Conservation (phyloP, 2,113 vertebrate genomes). For the Zosterops lateralis region DNA sequence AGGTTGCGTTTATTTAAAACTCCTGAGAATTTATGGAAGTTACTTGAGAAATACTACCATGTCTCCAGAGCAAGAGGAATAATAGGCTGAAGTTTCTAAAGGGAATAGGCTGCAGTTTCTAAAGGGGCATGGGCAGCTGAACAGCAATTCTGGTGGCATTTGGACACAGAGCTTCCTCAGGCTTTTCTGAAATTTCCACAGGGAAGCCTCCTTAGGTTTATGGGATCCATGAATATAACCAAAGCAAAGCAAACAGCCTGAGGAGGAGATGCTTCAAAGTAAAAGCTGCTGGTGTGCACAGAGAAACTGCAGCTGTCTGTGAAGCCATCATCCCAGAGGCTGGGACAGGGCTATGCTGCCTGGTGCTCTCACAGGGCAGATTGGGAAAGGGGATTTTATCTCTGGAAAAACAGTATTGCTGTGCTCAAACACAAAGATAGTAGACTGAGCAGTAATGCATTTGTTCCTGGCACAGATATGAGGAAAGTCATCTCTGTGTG, state of each 20-base stretch:
- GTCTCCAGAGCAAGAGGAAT: not conserved
- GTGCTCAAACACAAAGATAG: not conserved
- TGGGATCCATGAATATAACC: not conserved
- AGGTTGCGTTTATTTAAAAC: not conserved
- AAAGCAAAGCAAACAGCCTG: not conserved
- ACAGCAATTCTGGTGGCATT: not conserved
- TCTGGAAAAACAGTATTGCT: too few relatives aligned
- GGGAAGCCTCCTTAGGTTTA: not conserved
- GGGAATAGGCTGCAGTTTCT: not conserved
- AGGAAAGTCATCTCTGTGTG: not conserved
- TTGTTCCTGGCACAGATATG: not conserved
- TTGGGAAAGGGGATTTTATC: fast-evolving
- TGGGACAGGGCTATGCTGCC: not conserved
- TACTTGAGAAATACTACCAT: not conserved
- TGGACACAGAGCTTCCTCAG: not conserved
- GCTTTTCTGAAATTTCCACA: not conserved
- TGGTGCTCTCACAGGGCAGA: not conserved
- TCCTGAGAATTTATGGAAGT: not conserved
- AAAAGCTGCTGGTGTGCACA: not conserved
- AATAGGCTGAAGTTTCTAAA: not conserved
- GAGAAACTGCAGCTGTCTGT: not conserved
- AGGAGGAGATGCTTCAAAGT: not conserved
- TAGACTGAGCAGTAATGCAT: not conserved
- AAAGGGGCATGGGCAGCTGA: not conserved
- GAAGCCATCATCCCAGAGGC: not conserved